Percentiles rank a stretch among this genome's conserved stretches.
phyloP scores from a whole-genome alignment of 2,888 invertebrate genomes.

The Agrotis ipsilon region DNA sequence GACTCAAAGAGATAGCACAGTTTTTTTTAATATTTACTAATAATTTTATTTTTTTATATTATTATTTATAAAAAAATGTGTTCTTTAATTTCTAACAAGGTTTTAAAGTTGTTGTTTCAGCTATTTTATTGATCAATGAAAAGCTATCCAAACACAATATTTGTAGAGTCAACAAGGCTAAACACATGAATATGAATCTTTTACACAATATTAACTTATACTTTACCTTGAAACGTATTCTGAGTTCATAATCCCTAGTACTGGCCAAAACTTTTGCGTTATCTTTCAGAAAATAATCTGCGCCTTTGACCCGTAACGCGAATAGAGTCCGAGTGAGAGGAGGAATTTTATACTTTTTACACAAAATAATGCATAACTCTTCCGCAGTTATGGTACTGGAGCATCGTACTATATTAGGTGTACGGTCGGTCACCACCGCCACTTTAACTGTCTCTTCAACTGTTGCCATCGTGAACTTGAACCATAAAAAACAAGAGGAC shows the following conservation, averaged over 20 bases:
- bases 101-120: no score
- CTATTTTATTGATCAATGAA: slow-evolving; percentile 2
- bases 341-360: slow-evolving; percentile 94
- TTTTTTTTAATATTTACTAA: no score
- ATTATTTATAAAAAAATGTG: no score
- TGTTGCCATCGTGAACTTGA: slow-evolving; percentile 86
- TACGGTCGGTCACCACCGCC: slow-evolving; percentile 84
- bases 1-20: no score
- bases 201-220: background rate
- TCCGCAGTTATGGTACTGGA: slow-evolving; percentile 91
- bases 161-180: slow-evolving; percentile 1
- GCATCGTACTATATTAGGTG: slow-evolving; percentile 84
- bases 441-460: slow-evolving; percentile 85
- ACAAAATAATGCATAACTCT: slow-evolving; percentile 93
- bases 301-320: slow-evolving; percentile 93
- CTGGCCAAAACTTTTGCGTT: slow-evolving; percentile 86
- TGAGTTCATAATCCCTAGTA: slow-evolving; percentile 93
- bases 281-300: slow-evolving; percentile 93
- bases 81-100: no score
- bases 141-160: background rate
- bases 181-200: slow-evolving; percentile 8
- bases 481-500: slow-evolving; percentile 83
- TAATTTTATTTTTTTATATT: no score
- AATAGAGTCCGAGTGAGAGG: slow-evolving; percentile 95
- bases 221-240: slow-evolving; percentile 94